Conservation (phyloP, 2,888 invertebrate genomes). For the Orthosia cruda region DNA sequence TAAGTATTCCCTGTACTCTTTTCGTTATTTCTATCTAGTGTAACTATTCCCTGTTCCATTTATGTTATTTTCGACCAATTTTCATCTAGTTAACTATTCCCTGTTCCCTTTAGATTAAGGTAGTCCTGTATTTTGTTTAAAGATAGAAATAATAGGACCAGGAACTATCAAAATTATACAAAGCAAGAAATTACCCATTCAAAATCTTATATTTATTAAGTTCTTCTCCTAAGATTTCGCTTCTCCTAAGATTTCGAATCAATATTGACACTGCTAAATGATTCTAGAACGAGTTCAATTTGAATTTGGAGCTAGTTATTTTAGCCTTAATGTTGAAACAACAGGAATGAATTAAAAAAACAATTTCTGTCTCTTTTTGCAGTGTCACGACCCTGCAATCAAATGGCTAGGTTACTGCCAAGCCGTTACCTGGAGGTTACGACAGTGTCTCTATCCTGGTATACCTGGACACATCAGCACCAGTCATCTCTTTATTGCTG, state of each 20-base stretch:
- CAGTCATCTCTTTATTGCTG: constrained; percentile 36
- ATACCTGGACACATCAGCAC: constrained; percentile 27
- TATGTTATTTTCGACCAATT: no score
- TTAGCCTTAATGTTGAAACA: constrained; percentile 25
- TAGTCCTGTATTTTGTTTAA: no score
- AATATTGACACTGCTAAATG: constrained; percentile 54
- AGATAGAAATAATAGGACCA: not conserved
- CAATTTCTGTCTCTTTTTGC: constrained; percentile 48
- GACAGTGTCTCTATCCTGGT: constrained; percentile 36
- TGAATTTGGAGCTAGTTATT: constrained; percentile 36
- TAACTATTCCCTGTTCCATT: no score
- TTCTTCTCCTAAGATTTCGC: constrained; percentile 39
- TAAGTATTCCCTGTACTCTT: no score
- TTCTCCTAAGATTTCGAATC: constrained; percentile 39
- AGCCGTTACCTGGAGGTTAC: constrained; percentile 40
- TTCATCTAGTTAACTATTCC: no score
- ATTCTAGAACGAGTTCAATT: constrained; percentile 39
- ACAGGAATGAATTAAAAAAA: constrained; percentile 13
- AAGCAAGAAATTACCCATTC: no score
- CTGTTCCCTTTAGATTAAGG: no score
- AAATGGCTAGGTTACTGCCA: constrained; percentile 43
- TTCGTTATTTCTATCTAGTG: no score
- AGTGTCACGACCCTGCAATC: constrained; percentile 52
- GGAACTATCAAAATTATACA: no score
- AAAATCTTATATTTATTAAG: constrained; percentile 65